Evolutionary conservation across 2,888 invertebrate species (phyloP), one percentile per base, ranked within the genome.

Genomic region (Prenolepis imparis): DNA sequence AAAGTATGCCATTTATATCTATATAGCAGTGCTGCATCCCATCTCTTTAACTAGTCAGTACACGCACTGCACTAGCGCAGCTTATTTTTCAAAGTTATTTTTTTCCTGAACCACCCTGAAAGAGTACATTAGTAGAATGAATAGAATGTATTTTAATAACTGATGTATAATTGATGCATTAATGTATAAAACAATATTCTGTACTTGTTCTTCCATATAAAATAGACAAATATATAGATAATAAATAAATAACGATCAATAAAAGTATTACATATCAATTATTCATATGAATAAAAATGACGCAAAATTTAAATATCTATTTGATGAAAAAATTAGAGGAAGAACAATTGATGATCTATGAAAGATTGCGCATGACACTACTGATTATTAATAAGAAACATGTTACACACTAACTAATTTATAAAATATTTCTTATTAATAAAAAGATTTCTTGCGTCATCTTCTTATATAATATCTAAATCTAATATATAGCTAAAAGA

Each of bases 51-150:
- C 28, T 84, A 36, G 72, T 73, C 82, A 84, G 67, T 73, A 61
- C 67, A 84, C 57, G 64, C 28, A 81, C 80, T 88, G 88, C 87
- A 82, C 92, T 91, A 93, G 87, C 90, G 93, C 86, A 92, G 90
- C 85, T 92, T 93, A 86, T 91, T 92, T 88, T 91, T 93, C 82
- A 91, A 90, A 90, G 95, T 96, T 96, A 96, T 95, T 96, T 96
- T 93, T 95, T 95, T 95, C 95, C 95, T 91, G 95, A 94, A 90
- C 95, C 95, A 93, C 95, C 95, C 96, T 96, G 95, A 78, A 94
- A 91, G 9, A 78, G 85, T 78, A 86, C 64, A 84, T 85, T 63
- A 85, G 66, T 68, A 81, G 0, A 82, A 61, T 15, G 48, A 32
- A 36, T 32, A 52, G 77, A 21, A 18, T 36, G 18, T 61, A 21